Conservation (phyloP, 2,888 invertebrate genomes). For the Xanthia togata region DNA sequence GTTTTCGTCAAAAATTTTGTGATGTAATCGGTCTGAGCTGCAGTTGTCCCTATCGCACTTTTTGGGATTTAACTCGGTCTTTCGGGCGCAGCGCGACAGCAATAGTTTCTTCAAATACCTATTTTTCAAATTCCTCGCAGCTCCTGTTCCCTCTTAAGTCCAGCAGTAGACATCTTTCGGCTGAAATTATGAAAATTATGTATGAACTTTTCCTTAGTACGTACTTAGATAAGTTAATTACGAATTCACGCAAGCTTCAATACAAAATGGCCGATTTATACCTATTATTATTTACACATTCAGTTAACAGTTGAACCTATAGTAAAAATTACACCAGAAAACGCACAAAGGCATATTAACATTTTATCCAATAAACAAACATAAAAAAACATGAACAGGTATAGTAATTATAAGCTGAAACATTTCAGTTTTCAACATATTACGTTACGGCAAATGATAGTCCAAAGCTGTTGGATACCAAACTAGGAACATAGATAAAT, state of each 20-base stretch:
- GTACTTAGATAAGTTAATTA: neutral
- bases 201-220: too few species aligned
- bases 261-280: neutral
- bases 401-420: slow-evolving; percentile 36
- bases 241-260: neutral
- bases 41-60: too few species aligned
- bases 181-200: too few species aligned
- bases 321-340: neutral
- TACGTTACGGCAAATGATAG: slow-evolving; percentile 33
- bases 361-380: slow-evolving; percentile 15
- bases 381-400: neutral
- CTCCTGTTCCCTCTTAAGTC: too few species aligned
- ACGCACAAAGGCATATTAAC: slow-evolving; percentile 29
- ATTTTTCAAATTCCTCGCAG: too few species aligned
- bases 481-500: slow-evolving; percentile 10
- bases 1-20: too few species aligned
- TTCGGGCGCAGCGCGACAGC: too few species aligned
- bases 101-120: too few species aligned
- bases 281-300: neutral
- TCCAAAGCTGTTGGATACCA: slow-evolving; percentile 11
- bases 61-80: too few species aligned
- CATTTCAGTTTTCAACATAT: slow-evolving; percentile 37
- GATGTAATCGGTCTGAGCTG: too few species aligned
- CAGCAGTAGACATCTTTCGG: too few species aligned
- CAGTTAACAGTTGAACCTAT: neutral